These are phyloP conservation scores for Caiman crocodilus DNA, from an alignment of 2,797 vertebrate species.

Conservation along the genomic window DNA sequence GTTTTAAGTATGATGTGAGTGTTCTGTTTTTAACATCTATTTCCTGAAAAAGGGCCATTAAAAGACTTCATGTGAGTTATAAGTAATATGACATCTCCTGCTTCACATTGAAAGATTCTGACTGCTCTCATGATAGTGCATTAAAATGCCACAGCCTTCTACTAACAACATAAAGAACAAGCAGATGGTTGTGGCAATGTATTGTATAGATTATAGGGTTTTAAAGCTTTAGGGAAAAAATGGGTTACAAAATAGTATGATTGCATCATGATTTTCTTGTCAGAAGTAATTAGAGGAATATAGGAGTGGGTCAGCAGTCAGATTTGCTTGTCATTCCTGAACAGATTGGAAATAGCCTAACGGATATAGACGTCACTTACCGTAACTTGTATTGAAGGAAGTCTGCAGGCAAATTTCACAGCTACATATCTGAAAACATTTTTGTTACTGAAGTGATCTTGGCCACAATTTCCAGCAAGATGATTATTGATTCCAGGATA, in stretches of 20 bases:
- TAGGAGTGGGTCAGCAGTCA: conserved; percentile 6
- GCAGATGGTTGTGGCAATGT: not conserved
- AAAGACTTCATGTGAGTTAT: not conserved
- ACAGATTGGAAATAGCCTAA: conserved; percentile 16
- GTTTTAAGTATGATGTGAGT: not conserved
- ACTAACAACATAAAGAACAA: not conserved
- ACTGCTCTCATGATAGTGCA: fast-evolving
- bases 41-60: not conserved
- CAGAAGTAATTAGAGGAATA: conserved; percentile 26
- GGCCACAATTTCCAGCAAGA: not conserved
- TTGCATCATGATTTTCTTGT: conserved; percentile 31
- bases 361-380: not conserved
- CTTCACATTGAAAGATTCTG: not conserved
- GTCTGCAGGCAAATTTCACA: conserved; percentile 7
- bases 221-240: not conserved
- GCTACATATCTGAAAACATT: not conserved
- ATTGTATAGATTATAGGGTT: not conserved
- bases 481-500: not conserved
- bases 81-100: not conserved
- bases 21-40: not conserved
- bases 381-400: conserved; percentile 21
- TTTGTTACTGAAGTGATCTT: not conserved
- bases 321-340: conserved; percentile 3
- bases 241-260: not conserved
- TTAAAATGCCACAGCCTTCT: not conserved